A percentile compares a stretch with the other conserved stretches of the same genome.
These are phyloP conservation scores for Eueremaeus valkanovi DNA, from an alignment of 2,888 invertebrate species.

Conservation along the genomic window DNA sequence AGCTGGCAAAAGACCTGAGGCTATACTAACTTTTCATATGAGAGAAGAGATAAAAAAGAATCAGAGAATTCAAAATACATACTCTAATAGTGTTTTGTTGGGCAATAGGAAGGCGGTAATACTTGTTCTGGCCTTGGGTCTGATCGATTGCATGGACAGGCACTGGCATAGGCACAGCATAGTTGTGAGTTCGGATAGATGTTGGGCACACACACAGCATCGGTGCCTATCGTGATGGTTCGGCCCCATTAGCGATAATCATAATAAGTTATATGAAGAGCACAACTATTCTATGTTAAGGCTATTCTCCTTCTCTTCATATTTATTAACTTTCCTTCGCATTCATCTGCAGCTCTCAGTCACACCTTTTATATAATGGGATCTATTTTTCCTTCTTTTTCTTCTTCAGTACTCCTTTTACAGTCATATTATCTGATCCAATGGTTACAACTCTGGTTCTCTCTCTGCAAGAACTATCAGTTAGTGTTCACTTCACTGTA, in stretches of 20 bases:
- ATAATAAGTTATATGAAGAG: constrained; percentile 29
- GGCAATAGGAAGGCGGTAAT: background rate
- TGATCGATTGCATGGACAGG: constrained; percentile 28
- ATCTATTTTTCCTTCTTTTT: background rate
- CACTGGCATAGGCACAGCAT: too few relatives aligned
- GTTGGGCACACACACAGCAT: background rate
- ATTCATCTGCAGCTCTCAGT: constrained; percentile 19
- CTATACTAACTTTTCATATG: too few relatives aligned
- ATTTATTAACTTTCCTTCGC: background rate
- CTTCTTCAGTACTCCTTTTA: constrained; percentile 23
- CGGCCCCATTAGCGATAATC: constrained; percentile 33
- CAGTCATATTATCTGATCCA: constrained; percentile 25
- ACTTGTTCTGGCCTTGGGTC: constrained; percentile 28
- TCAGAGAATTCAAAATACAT: constrained; percentile 25
- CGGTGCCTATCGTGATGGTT: constrained; percentile 23
- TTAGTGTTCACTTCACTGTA: background rate
- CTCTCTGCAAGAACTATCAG: background rate
- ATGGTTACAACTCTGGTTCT: background rate
- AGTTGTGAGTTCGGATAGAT: background rate
- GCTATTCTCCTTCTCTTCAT: background rate
- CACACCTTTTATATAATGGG: constrained; percentile 36
- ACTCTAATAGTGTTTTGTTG: constrained; percentile 13
- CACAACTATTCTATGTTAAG: background rate
- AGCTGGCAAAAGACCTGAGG: constrained; percentile 14
- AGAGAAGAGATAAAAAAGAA: background rate